Evolutionary conservation across 2,888 invertebrate species (phyloP), one percentile per base, ranked within the genome.

Genomic region (Dynastes tityus): DNA sequence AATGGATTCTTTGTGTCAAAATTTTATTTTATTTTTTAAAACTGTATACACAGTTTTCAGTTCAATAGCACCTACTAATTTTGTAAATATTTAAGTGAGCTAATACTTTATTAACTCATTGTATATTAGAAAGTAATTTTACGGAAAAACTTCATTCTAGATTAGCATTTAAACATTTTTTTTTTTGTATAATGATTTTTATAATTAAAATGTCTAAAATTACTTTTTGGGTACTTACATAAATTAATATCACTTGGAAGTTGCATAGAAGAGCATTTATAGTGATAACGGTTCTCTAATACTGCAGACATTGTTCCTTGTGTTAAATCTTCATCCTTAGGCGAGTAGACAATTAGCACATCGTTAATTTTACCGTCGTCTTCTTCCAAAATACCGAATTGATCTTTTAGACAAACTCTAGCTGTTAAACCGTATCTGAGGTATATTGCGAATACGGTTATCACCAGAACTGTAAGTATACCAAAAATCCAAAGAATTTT

Each of bases 291-390:
- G 78, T 90, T 90, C 82, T 92, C 90, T 77, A 94, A 88, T 0
- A 92, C 92, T 0, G 93, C 92, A 81, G 93, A 87, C 81, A 94
- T 86, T 68, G 92, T 91, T 67, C 92, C 93, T 74, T 92, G 88
- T 1, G 91, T 92, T 83, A 93, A 87, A 85, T 91, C 92, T 1
- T 91, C 89, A 88, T 94, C 94, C 83, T 92, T 92, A 78, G 90
- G 90, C 80, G 92, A 91, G 89, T 93, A 91, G 88, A 89, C 92
- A 84, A 94, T 92, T 71, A 94, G 86, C 80, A 93, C 92, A 87
- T 94, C 94, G 87, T 91, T 92, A 83, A 91, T 91, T 83, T 90
- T 91, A 49, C 90, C 91, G 84, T 91, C 91, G 78, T 89, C 88
- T 79, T 89, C 88, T 84, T 90, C 90, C 64, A 89, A 81, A 27